Conservation (phyloP, 2,113 vertebrate genomes). For the Oryzias celebensis region DNA sequence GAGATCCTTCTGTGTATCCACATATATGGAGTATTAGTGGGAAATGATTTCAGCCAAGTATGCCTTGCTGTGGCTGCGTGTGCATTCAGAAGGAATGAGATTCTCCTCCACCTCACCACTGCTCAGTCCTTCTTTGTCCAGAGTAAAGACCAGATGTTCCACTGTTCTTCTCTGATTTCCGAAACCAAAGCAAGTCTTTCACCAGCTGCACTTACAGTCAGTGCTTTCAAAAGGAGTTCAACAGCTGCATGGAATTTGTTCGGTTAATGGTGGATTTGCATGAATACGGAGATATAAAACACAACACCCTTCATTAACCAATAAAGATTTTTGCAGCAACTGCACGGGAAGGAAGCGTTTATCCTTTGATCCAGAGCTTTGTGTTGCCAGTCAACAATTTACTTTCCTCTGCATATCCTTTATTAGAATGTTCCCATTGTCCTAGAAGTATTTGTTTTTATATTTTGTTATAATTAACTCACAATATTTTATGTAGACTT, state of each 20-base stretch:
- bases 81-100: constrained; percentile 69
- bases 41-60: constrained; percentile 67
- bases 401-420: too few species aligned
- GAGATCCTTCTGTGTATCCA: constrained; percentile 61
- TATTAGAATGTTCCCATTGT: too few species aligned
- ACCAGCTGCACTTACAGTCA: constrained; percentile 62
- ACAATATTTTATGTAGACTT: too few species aligned
- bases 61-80: constrained; percentile 65
- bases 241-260: constrained; percentile 73
- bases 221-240: constrained; percentile 60
- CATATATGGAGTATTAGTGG: constrained; percentile 71
- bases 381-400: constrained; percentile 2
- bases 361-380: constrained; percentile 9
- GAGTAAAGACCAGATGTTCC: constrained; percentile 77
- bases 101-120: constrained; percentile 65
- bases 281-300: constrained; percentile 60
- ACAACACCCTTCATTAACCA: constrained; percentile 38
- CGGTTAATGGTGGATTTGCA: constrained; percentile 69
- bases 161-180: constrained; percentile 72
- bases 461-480: too few species aligned
- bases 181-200: constrained; percentile 67
- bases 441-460: too few species aligned
- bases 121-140: constrained; percentile 66
- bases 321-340: constrained; percentile 17
- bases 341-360: constrained; percentile 14